Evolutionary conservation across 2,888 invertebrate genomes (phyloP), one percentile per base, ranked within the genome.

Genomic region (Scelioninae gen. 1): DNA sequence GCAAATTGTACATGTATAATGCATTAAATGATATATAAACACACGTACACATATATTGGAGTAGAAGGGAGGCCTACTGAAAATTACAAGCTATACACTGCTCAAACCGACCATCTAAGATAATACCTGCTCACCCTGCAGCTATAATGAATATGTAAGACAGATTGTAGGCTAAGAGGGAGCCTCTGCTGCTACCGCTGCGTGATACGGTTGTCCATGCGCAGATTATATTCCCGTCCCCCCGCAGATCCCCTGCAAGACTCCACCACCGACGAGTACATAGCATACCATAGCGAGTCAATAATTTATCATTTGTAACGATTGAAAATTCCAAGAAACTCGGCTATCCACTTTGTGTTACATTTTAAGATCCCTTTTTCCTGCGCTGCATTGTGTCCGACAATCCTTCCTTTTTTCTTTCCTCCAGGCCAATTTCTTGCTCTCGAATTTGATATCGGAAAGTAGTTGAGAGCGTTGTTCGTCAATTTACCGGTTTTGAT

Each of bases 121-220:
- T 92, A 92, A 92, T 92, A 91, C 91, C 90, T 86, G 90, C 88
- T 91, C 89, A 88, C 90, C 92, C 92, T 89, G 87, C 85, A 91
- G 92, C 92, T 89, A 92, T 92, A 92, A 92, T 92, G 92, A 92
- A 92, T 92, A 92, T 92, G 92, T 92, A 92, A 91, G 92, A 92
- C 91, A 91, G 91, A 92, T 92, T 92, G 92, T 92, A 91, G 91
- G 89, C 91, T 91, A 92, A 92, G 91, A 91, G 91, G 89, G 89
- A 91, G 90, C 90, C 89, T 90, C 88, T 86, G 88, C 86, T 84
- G 90, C 91, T 92, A 91, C 92, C 87, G 91, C 91, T 89, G 90
- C 90, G 90, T 89, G 91, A 91, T 91, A 91, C 91, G 91, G 90
- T 91, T 91, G 91, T 91, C 90, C 90, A 89, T 90, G 85, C 86